A percentile compares a stretch with the other conserved stretches of the same genome.
phyloP scores from a whole-genome alignment of 2,888 invertebrate genomes.

The Stictocephala bisonia region DNA sequence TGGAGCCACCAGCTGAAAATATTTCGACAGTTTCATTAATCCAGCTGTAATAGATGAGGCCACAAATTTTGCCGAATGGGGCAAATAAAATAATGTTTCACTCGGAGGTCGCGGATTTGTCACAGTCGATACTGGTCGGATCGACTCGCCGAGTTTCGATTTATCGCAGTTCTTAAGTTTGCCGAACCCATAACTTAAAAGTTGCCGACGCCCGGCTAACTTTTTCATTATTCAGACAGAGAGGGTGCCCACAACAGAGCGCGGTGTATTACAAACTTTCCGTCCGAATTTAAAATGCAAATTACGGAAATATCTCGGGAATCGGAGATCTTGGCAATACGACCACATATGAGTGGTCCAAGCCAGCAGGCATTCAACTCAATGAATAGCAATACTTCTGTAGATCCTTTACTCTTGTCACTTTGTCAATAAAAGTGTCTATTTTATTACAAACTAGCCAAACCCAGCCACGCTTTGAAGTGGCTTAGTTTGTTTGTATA shows the following conservation, averaged over 20 bases:
- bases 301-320: slow-evolving; percentile 6
- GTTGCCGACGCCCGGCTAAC: slow-evolving; percentile 8
- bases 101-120: slow-evolving; percentile 31
- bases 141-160: slow-evolving; percentile 25
- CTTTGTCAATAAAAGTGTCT: too few species aligned
- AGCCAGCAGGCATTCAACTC: too few species aligned
- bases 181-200: slow-evolving; percentile 28
- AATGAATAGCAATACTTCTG: too few species aligned
- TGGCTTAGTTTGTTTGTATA: too few species aligned
- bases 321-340: too few species aligned
- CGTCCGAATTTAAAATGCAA: slow-evolving; percentile 32
- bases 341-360: too few species aligned
- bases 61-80: slow-evolving; percentile 16
- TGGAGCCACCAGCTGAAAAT: too few species aligned
- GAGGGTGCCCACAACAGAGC: slow-evolving; percentile 20
- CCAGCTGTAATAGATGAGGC: slow-evolving; percentile 25
- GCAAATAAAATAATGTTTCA: slow-evolving; percentile 37
- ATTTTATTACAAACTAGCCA: too few species aligned
- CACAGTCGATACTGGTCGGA: slow-evolving; percentile 18
- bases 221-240: slow-evolving; percentile 28
- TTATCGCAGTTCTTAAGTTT: slow-evolving; percentile 33
- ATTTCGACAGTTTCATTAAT: slow-evolving; percentile 10
- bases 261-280: slow-evolving; percentile 15
- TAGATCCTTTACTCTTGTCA: too few species aligned
- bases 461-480: too few species aligned